Evolutionary conservation across 1,140 invertebrate genomes (phyloP).

Genomic region (Anoplolepis gracilipes): DNA sequence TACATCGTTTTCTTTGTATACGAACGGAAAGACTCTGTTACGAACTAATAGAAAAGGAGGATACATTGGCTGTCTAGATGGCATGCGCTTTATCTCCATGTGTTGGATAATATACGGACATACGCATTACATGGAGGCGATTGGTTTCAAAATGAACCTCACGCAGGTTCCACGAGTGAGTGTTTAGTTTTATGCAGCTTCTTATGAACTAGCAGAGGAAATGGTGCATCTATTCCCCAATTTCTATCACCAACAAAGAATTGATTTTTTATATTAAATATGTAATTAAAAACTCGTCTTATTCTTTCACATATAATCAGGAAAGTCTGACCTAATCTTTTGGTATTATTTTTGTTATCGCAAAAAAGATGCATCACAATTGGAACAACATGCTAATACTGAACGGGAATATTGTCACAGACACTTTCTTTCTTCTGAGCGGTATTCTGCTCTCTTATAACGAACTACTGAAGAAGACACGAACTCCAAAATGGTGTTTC

Average conservation of each 20-base stretch:
- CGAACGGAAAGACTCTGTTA: conserved; percentile 83
- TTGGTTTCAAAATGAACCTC: conserved; percentile 75
- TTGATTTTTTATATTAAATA: not conserved
- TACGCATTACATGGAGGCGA: conserved; percentile 72
- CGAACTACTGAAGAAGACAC: conserved; percentile 78
- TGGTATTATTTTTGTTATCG: not conserved
- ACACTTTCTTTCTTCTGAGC: conserved; percentile 87
- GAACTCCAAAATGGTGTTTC: conserved; percentile 72
- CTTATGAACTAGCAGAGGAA: not conserved
- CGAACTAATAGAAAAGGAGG: conserved; percentile 72
- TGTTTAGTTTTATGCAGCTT: not conserved
- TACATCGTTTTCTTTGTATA: conserved; percentile 84
- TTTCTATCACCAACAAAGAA: not conserved
- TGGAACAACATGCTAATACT: conserved; percentile 79
- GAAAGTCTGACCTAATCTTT: not conserved
- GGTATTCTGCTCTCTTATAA: conserved; percentile 84
- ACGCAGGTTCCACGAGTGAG: conserved; percentile 70
- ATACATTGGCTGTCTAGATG: conserved; percentile 85
- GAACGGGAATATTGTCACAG: conserved; percentile 86
- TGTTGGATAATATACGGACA: conserved; percentile 87
- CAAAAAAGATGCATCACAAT: conserved; percentile 74
- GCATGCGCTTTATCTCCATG: conserved; percentile 86
- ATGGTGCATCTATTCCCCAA: not conserved
- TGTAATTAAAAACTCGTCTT: not conserved
- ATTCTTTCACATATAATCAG: not conserved